phyloP scores from a whole-genome alignment of 2,888 invertebrate genomes.

The Cacoxenus indagator region DNA sequence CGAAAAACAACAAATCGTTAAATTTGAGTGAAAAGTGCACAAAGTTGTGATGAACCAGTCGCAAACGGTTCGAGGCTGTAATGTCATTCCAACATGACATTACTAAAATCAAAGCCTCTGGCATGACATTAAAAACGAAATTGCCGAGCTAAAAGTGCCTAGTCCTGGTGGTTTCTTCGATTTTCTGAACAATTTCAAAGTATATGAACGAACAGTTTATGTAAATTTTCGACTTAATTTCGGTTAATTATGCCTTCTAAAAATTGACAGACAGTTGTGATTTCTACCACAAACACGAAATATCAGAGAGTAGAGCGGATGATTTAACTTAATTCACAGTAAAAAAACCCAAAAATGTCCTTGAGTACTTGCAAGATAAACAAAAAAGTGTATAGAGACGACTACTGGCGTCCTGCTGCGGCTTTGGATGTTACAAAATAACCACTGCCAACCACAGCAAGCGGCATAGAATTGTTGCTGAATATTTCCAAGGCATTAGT shows the following conservation, averaged over 20 bases:
- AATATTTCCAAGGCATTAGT: background rate
- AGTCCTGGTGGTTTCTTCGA: no score
- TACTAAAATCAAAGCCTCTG: background rate
- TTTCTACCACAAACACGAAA: conserved; percentile 17
- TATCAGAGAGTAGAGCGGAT: no score
- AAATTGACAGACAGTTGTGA: conserved; percentile 26
- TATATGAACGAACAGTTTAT: no score
- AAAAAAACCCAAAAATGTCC: background rate
- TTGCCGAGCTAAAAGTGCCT: no score
- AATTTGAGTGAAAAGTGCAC: background rate
- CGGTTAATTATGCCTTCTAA: background rate
- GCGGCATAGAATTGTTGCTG: no score
- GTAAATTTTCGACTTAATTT: background rate
- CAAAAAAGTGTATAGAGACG: background rate
- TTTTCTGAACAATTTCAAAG: no score
- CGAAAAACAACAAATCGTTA: no score
- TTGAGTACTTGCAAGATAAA: background rate
- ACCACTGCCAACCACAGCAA: no score
- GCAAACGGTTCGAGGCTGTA: background rate
- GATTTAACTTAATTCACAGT: conserved; percentile 11
- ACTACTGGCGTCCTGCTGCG: conserved; percentile 4
- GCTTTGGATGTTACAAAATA: background rate
- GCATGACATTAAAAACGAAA: background rate
- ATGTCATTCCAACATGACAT: background rate
- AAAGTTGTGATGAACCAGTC: background rate